These are phyloP conservation scores for Oasisia sp. DNA, from an alignment of 2,888 invertebrate genomes.

Conservation along the genomic window DNA sequence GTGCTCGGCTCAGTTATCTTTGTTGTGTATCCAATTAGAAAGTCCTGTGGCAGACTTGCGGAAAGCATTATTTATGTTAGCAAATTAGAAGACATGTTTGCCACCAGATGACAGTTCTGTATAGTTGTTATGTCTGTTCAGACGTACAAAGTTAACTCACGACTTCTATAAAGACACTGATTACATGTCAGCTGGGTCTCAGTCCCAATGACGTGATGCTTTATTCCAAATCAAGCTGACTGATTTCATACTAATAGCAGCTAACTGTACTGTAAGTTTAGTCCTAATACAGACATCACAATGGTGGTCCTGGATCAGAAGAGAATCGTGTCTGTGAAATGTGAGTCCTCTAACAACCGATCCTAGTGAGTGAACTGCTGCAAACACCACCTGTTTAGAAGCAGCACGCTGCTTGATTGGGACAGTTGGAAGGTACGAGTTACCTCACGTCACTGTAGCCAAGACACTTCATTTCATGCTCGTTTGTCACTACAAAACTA, in stretches of 20 bases:
- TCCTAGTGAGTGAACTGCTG: too few species aligned
- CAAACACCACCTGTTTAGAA: not conserved
- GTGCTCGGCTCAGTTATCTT: not conserved
- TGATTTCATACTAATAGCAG: too few species aligned
- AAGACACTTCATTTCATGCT: too few species aligned
- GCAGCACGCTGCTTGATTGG: not conserved
- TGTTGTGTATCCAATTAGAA: not conserved
- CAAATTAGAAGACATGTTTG: not conserved
- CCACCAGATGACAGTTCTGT: not conserved
- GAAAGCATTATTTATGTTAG: conserved; percentile 6
- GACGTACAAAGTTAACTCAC: too few species aligned
- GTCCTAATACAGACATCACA: too few species aligned
- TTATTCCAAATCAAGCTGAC: too few species aligned
- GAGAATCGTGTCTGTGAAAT: not conserved
- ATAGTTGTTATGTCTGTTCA: too few species aligned
- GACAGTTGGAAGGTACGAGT: not conserved
- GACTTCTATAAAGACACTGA: too few species aligned
- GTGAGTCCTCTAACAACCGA: not conserved
- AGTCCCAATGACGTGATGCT: too few species aligned
- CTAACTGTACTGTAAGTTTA: too few species aligned
- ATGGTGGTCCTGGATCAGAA: not conserved
- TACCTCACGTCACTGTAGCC: not conserved
- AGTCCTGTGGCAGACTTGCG: not conserved
- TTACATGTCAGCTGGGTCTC: too few species aligned
- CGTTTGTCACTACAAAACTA: not conserved